Evolutionary conservation across 2,797 vertebrate species (phyloP), one percentile per base, ranked within the genome.

Genomic region (Mionectes olivaceus): DNA sequence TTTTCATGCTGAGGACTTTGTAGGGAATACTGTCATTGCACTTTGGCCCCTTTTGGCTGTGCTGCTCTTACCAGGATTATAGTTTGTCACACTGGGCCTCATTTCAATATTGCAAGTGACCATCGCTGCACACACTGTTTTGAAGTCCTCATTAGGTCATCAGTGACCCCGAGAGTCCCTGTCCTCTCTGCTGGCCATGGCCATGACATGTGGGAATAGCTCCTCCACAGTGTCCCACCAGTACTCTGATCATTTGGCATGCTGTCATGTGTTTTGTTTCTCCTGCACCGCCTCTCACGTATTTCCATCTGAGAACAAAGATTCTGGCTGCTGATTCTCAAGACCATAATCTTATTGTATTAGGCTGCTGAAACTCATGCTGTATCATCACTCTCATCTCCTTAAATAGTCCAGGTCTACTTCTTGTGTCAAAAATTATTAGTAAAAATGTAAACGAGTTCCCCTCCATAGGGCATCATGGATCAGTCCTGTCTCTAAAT

Each of bases 81-180:
- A 0, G 13, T 71, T 87, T 61, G 23, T 35, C 61, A 60, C 41
- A 9, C 15, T 2, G 4, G 5, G 19, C 44, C n/a, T 80, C 52
- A n/a, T 73, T 73, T 43, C 32, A 41, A 1, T 50, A 43, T 9
- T 43, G 35, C 35, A 67, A 33, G 39, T 41, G 83, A 50, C 22
- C 22, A 57, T 7, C 0, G 0, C 49, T 49, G 24, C 2, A 1
- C 19, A 8, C 2, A 9, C 8, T 28, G 18, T 59, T 90, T 63
- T 65, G 50, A 44, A 37, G 22, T 35, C 14, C 43, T 85, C 19
- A 30, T 1, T 4, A 39, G 16, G 27, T 65, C 35, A 44, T 12
- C 3, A 47, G 16, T 41, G 23, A 41, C 44, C 30, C 46, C n/a
- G 3, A 67, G 25, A 60, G 10, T 57, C 14, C 69, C n/a, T 18